Percentiles rank a stretch among this genome's conserved stretches.
These are phyloP conservation scores for Zaprionus nigranus DNA, from an alignment of 1,140 invertebrate species.

Conservation along the genomic window DNA sequence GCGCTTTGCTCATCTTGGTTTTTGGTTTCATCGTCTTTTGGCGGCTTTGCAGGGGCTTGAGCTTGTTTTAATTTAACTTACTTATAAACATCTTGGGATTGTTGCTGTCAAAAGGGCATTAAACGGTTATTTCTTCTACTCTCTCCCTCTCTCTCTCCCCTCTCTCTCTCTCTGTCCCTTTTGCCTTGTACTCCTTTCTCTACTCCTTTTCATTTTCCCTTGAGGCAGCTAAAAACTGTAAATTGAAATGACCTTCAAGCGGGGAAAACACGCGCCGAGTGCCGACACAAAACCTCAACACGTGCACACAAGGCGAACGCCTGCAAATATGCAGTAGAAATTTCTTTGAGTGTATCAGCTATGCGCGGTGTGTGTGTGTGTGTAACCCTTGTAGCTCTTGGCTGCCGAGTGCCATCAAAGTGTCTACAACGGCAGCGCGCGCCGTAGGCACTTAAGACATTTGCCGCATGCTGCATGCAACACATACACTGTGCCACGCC, in stretches of 20 bases:
- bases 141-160: background rate
- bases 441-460: conserved; percentile 77
- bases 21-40: conserved; percentile 36
- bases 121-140: conserved; percentile 20
- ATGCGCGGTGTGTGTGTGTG: conserved; percentile 24
- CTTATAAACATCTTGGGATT: conserved; percentile 53
- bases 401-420: conserved; percentile 74
- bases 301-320: conserved; percentile 47
- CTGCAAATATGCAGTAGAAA: conserved; percentile 57
- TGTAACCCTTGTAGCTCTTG: conserved; percentile 53
- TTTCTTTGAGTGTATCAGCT: conserved; percentile 9
- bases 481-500: conserved; percentile 14
- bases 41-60: conserved; percentile 33
- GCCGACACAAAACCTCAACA: conserved; percentile 66
- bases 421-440: conserved; percentile 64
- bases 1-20: conserved; percentile 20
- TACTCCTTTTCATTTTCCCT: background rate
- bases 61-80: conserved; percentile 52
- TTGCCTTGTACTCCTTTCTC: background rate
- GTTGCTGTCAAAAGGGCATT: conserved; percentile 47
- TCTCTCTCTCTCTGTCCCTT: background rate
- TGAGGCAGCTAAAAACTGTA: conserved; percentile 28
- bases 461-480: conserved; percentile 71
- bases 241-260: conserved; percentile 73
- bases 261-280: conserved; percentile 60